Conservation (phyloP, 2,888 invertebrate species). For the Brachycybe producta region DNA sequence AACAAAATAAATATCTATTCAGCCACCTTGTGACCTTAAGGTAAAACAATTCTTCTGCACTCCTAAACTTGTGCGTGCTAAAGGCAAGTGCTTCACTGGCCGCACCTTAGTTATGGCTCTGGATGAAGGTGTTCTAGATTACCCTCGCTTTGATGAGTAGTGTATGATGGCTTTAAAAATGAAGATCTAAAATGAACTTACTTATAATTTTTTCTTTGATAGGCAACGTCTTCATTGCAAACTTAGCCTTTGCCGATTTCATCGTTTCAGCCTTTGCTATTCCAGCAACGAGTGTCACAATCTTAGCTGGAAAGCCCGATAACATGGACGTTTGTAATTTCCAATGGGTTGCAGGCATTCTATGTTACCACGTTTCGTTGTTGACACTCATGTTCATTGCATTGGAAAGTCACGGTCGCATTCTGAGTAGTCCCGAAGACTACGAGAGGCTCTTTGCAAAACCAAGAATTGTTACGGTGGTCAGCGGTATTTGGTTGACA, state of each 20-base stretch:
- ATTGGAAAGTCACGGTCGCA: slow-evolving; percentile 48
- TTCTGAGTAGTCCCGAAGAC: slow-evolving; percentile 35
- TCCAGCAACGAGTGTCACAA: slow-evolving; percentile 53
- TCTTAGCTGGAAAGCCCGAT: slow-evolving; percentile 47
- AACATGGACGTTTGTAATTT: slow-evolving; percentile 43
- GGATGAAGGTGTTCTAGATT: no score
- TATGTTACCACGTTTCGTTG: slow-evolving; percentile 52
- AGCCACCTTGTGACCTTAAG: no score
- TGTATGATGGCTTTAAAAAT: no score
- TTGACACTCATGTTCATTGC: slow-evolving; percentile 50
- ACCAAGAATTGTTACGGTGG: slow-evolving; percentile 35
- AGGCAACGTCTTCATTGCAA: slow-evolving; percentile 57
- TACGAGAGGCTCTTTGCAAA: slow-evolving; percentile 23
- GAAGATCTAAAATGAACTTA: no score
- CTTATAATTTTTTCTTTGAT: no score
- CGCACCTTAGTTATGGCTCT: no score
- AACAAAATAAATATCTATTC: no score
- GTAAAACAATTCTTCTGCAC: no score
- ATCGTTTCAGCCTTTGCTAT: slow-evolving; percentile 54
- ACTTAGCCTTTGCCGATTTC: slow-evolving; percentile 56
- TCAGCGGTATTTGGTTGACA: slow-evolving; percentile 45
- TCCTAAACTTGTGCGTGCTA: no score
- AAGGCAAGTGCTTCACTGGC: no score
- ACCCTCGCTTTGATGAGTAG: no score
- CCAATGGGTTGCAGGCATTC: slow-evolving; percentile 52